Evolutionary conservation across 2,888 invertebrate genomes (phyloP), one percentile per base, ranked within the genome.

Genomic region (Theretra japonica): DNA sequence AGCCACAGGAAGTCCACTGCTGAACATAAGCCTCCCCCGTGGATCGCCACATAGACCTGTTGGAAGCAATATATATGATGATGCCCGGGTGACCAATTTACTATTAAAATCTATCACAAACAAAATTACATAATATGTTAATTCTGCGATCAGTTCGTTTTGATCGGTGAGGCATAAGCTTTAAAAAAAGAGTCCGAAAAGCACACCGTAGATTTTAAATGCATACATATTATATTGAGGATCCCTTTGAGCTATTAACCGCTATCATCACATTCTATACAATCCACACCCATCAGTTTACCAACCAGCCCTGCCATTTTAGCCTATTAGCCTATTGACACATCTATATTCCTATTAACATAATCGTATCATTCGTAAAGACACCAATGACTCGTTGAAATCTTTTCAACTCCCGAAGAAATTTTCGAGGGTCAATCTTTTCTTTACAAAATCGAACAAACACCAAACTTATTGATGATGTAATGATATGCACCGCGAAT

Each of bases 401-500:
- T 65, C 65, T 65, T 65, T 65, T 48, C 11, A 65, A 65, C 33
- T 41, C 4, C 41, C 65, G 23, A 65, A 23, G 65, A 65, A 65
- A 23, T 6, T 41, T 23, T 11, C 15, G 19, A 30, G 28, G 53
- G 21, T 30, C 56, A 56, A 69, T 69, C 28, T 21, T 21, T 56
- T 57, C 69, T 56, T 68, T 68, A n/a, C 15, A 30, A 56, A 21
- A 57, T 69, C n/a, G 28, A 56, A 56, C 30, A 25, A 25, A 17
- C 11, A 23, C 25, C 33, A 58, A 58, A 58, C 58, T 21, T 70
- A 70, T 57, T 58, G 58, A 70, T 70, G 70, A 58, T 25, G 41
- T 70, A 70, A 70, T 70, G 28, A 57, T 70, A 70, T 70, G 70
- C 70, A 70, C 70, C 58, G 58, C 58, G 17, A 48, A 65, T 57